phyloP scores from a whole-genome alignment of 2,888 invertebrate species.

The Eucera pruinosa region DNA sequence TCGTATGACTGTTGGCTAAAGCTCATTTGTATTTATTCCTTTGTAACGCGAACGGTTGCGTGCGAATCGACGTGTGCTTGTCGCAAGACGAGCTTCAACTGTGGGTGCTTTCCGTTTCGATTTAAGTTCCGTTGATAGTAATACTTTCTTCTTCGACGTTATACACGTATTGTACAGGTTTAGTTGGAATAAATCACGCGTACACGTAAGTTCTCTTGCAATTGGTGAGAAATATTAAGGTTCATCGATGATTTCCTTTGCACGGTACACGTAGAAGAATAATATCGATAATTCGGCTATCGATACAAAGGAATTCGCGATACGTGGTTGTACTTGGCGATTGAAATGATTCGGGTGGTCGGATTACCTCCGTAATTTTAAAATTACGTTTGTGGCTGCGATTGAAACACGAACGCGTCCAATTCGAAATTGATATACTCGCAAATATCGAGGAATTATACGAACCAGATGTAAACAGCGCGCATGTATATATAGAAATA shows the following conservation, averaged over 20 bases:
- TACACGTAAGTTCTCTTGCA: no score
- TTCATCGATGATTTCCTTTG: no score
- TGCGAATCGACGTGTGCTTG: constrained; percentile 37
- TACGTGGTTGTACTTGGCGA: neutral
- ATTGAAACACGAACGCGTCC: neutral
- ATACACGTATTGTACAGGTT: neutral
- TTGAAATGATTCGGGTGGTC: neutral
- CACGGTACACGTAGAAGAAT: no score
- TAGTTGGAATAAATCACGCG: neutral
- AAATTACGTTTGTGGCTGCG: constrained; percentile 15
- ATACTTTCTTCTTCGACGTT: neutral
- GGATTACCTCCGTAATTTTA: neutral
- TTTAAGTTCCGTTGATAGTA: constrained; percentile 8
- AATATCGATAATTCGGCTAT: no score
- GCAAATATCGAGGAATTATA: neutral
- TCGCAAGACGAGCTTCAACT: constrained; percentile 27
- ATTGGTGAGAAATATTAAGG: no score
- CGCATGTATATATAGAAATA: constrained; percentile 41
- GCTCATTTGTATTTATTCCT: constrained; percentile 59
- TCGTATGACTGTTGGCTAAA: no score
- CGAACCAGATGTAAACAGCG: constrained; percentile 10
- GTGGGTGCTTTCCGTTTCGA: constrained; percentile 24
- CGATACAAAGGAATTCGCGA: neutral
- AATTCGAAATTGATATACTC: constrained; percentile 16
- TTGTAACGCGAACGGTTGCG: constrained; percentile 39